Base-by-base conservation (phyloP, 1,140 invertebrate genomes). In the Steinernema feltiae region DNA sequence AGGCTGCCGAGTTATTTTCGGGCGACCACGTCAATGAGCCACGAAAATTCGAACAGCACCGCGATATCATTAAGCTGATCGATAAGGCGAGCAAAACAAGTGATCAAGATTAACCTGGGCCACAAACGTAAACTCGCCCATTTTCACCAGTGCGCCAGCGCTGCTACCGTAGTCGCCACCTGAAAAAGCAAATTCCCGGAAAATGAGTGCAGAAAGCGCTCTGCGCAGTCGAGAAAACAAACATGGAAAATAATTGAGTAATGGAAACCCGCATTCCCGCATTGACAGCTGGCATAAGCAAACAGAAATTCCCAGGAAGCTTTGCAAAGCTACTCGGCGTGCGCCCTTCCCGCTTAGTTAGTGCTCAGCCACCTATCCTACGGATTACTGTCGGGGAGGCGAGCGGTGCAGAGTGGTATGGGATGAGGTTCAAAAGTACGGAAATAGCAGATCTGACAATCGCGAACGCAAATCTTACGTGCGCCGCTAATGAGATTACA, bases 51-150 rank as follows among this genome's bases (percentile, higher is more conserved):
- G 53, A 63, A 63, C 12, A 15, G 53, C 53, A 27, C 24, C 53
- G 53, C 53, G 53, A 63, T 63, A 63, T 63, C 53, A 63, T 63
- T 63, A 63, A 63, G 53, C 53, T 63, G 53, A 27, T 63, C 53
- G 24, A 63, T 63, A 27, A 27, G 53, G 53, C n/a, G n/a, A 27
- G 24, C 15, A 63, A 63, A 63, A 63, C 53, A 63, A 63, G 53
- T 63, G 53, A 63, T 63, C 12, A 63, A 63, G 35, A 18, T 41
- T 41, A 41, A 63, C 53, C 7, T 15, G 24, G 7, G 53, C 24
- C 53, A 12, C 53, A 63, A 41, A 63, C 53, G 24, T 15, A 63
- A n/a, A 27, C 15, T 63, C 3, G 53, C 7, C 53, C 3, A 63
- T 21, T n/a, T n/a, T n/a, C 35, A 41, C 35, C 35, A 41, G 7